Evolutionary conservation across 92 coral and sea anemone genomes (phyloP), one percentile per base, ranked within the genome.

Genomic region (Ricordea florida): DNA sequence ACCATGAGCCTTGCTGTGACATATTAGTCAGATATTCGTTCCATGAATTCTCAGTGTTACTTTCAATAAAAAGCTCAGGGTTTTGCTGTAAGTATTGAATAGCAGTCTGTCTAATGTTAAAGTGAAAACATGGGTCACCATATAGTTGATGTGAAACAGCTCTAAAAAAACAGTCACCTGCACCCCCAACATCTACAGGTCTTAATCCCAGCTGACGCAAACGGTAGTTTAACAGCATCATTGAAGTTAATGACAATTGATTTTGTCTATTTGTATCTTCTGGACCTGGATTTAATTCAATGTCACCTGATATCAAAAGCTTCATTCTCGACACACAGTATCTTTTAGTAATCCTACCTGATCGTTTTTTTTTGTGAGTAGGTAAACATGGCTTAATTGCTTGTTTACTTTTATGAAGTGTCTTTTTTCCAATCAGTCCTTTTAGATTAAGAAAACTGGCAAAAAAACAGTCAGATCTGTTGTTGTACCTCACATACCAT

Each of bases 181-280:
- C 53, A 43, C 72, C 72, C 17, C 72, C 72, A 40, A 37, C 72
- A 29, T 66, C 84, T 2, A 44, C 56, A 16, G 84, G 84, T 65
- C 41, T 55, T 40, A 76, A 76, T 5, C 75, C 41, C 22, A 61
- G 2, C 60, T 53, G 60, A 27, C 60, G 35, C 31, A 53, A 27
- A 27, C 60, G 37, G 5, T 15, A 53, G 38, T 28, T 28, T 53
- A 53, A 53, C 37, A 53, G 31, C 21, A 53, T 26, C 13, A 37
- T 53, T 34, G 60, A 53, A 27, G 35, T 37, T 6, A 53, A 4
- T 53, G 60, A 27, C 33, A 53, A 53, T 53, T 16, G 5, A 53
- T 34, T 53, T 47, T 53, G 36, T 13, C 18, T 27, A 11, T 13
- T 10, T 5, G 31, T 29, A 47, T 17, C 9, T 17, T 16, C 10